These are phyloP conservation scores for Clepsis dumicolana DNA, from an alignment of 2,888 invertebrate species.

Conservation along the genomic window DNA sequence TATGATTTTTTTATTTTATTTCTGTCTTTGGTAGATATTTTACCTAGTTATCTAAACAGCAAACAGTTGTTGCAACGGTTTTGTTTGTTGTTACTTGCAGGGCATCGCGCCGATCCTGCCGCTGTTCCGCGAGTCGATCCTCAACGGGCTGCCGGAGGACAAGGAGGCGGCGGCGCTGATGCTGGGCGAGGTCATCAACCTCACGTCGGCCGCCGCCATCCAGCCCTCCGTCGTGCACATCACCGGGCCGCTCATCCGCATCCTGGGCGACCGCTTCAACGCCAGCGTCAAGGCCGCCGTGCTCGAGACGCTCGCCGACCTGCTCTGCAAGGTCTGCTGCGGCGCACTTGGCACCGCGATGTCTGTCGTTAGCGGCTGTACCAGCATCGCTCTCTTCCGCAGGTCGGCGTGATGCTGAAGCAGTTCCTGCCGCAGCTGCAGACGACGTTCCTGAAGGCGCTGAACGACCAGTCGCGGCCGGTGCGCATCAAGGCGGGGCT, in stretches of 20 bases:
- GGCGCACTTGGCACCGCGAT: too few relatives aligned
- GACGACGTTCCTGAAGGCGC: constrained; percentile 98
- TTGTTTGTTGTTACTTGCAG: constrained; percentile 63
- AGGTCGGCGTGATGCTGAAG: constrained; percentile 97
- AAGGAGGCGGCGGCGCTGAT: constrained; percentile 98
- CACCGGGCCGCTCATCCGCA: constrained; percentile 98
- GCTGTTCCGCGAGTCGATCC: constrained; percentile 97
- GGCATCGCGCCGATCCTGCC: constrained; percentile 97
- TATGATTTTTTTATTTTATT: too few relatives aligned
- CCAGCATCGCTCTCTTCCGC: constrained; percentile 28
- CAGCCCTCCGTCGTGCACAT: constrained; percentile 98
- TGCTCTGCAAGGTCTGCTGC: constrained; percentile 98
- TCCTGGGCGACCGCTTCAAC: constrained; percentile 97
- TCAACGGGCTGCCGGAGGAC: constrained; percentile 97
- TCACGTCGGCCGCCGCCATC: constrained; percentile 94
- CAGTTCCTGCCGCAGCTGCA: constrained; percentile 99
- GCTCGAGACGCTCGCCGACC: constrained; percentile 95
- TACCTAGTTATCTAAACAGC: too few relatives aligned
- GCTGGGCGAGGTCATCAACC: constrained; percentile 92
- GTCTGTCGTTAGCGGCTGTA: too few relatives aligned
- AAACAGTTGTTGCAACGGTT: too few relatives aligned
- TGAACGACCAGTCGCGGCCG: constrained; percentile 94
- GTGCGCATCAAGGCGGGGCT: constrained; percentile 96
- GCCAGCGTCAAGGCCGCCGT: constrained; percentile 98
- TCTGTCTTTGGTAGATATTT: too few relatives aligned